These are phyloP conservation scores for Actinia equina DNA, from an alignment of 64 coral and sea anemone genomes.

Conservation along the genomic window DNA sequence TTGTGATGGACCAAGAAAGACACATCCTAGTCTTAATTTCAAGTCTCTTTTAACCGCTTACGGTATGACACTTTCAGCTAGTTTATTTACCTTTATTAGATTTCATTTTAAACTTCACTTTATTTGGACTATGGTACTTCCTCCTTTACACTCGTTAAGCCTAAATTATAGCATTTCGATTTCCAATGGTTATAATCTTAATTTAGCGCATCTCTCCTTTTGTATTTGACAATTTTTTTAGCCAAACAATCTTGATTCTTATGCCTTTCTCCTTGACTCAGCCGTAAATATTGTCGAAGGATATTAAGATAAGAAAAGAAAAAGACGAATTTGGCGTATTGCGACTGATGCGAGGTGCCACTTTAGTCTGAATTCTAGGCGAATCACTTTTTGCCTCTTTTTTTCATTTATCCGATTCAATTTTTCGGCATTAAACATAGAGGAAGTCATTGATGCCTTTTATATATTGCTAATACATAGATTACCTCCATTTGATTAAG, in stretches of 20 bases:
- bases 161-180: neutral
- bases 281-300: neutral
- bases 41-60: conserved; percentile 5
- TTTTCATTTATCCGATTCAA: neutral
- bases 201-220: neutral
- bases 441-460: neutral
- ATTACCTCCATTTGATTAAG: neutral
- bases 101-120: conserved; percentile 7
- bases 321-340: neutral
- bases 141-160: neutral
- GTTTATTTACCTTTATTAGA: conserved; percentile 5
- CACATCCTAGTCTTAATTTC: neutral
- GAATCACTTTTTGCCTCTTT: neutral
- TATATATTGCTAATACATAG: neutral
- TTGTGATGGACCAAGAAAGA: neutral
- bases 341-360: neutral
- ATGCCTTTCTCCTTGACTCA: conserved; percentile 10
- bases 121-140: neutral
- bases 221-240: neutral
- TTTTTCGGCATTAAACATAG: neutral
- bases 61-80: neutral
- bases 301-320: neutral
- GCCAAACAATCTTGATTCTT: neutral
- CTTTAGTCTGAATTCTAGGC: neutral
- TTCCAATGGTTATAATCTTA: neutral